These are phyloP conservation scores for Arge pagana DNA, from an alignment of 2,888 invertebrate species.

Conservation along the genomic window DNA sequence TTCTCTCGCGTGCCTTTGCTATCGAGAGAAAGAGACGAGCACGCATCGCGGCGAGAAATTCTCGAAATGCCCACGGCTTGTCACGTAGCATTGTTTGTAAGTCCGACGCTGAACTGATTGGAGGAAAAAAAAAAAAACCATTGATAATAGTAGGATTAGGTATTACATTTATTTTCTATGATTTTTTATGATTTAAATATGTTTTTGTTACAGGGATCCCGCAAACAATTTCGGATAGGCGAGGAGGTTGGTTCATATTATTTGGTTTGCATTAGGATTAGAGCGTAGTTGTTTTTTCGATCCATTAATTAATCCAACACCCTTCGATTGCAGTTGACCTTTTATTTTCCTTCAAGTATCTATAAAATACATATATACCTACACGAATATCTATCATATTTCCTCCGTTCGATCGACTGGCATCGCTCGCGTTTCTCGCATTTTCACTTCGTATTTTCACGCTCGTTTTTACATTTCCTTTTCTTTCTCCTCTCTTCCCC, in stretches of 20 bases:
- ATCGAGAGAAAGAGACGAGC: too few relatives aligned
- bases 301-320: conserved; percentile 3
- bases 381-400: not conserved
- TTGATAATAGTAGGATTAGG: not conserved
- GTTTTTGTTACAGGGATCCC: conserved; percentile 57
- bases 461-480: conserved; percentile 29
- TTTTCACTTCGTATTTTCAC: not conserved
- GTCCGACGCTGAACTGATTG: too few relatives aligned
- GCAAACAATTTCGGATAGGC: conserved; percentile 57
- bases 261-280: conserved; percentile 54
- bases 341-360: too few relatives aligned
- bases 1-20: too few relatives aligned
- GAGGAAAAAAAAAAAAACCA: not conserved
- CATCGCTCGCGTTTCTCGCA: not conserved
- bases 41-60: too few relatives aligned
- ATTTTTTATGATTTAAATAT: conserved; percentile 56
- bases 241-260: conserved; percentile 56
- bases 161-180: conserved; percentile 43
- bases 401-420: not conserved
- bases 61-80: too few relatives aligned
- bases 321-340: too few relatives aligned
- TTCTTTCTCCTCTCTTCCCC: conserved; percentile 25
- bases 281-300: conserved; percentile 43
- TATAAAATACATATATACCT: too few relatives aligned
- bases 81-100: too few relatives aligned